phyloP scores from a whole-genome alignment of 1,140 invertebrate genomes.

The Andrena cerasifolii region DNA sequence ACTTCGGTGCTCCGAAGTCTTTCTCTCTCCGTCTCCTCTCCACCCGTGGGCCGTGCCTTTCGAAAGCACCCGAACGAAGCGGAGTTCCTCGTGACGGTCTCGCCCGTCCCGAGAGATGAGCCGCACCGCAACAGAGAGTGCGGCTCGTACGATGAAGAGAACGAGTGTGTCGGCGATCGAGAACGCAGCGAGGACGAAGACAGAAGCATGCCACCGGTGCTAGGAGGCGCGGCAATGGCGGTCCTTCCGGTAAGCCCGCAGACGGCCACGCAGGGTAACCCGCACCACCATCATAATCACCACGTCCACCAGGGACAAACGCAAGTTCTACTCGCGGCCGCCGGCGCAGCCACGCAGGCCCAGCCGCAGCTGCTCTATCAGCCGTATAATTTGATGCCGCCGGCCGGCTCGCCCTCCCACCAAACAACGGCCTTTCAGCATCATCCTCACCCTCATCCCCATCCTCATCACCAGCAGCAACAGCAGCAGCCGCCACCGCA shows the following conservation, averaged over 20 bases:
- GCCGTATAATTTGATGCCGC: slow-evolving; percentile 76
- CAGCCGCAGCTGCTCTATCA: slow-evolving; percentile 78
- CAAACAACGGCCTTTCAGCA: slow-evolving; percentile 65
- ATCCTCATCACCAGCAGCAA: slow-evolving; percentile 45
- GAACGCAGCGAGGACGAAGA: slow-evolving; percentile 33
- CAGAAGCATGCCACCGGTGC: slow-evolving; percentile 79
- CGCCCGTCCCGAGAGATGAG: slow-evolving; percentile 54
- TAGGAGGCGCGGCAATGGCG: slow-evolving; percentile 82
- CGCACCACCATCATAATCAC: slow-evolving; percentile 69
- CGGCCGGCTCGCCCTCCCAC: slow-evolving; percentile 63
- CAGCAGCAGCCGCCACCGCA: slow-evolving; percentile 39
- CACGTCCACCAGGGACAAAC: slow-evolving; percentile 73
- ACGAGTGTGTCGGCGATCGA: slow-evolving; percentile 1
- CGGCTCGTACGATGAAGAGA: slow-evolving; percentile 56
- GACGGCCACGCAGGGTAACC: slow-evolving; percentile 79
- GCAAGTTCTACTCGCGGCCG: slow-evolving; percentile 68
- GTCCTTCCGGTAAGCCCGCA: slow-evolving; percentile 82
- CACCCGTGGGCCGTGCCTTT: too few species aligned
- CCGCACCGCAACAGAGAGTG: slow-evolving; percentile 35
- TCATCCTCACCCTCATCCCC: slow-evolving; percentile 58
- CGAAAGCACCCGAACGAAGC: not conserved
- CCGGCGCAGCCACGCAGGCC: slow-evolving; percentile 60
- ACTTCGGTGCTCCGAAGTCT: too few species aligned
- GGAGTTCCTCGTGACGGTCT: slow-evolving; percentile 20
- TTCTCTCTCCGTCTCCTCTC: not conserved